A percentile compares a stretch with the other conserved stretches of the same genome.
Conservation (phyloP, 2,888 invertebrate genomes). For the Apotomis turbidana region DNA sequence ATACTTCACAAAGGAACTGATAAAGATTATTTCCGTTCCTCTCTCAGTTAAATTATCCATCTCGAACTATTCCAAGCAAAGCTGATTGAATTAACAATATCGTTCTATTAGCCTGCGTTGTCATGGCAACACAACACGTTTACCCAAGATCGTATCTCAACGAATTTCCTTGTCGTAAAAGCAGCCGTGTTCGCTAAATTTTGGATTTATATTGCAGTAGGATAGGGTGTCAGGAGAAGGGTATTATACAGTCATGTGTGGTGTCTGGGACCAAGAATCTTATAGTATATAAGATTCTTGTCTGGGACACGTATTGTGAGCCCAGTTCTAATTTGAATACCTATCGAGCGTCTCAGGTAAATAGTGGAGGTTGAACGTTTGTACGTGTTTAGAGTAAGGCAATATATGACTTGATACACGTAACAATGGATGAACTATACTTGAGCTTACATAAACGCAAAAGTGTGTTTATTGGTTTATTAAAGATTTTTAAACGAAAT, state of each 20-base stretch:
- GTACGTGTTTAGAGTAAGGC: not conserved
- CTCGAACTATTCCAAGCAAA: not conserved
- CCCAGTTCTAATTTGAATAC: slow-evolving; percentile 11
- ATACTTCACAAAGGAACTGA: too few relatives aligned
- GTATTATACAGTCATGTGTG: slow-evolving; percentile 16
- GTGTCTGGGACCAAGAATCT: slow-evolving; percentile 10
- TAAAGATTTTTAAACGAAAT: too few relatives aligned
- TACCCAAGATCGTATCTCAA: not conserved
- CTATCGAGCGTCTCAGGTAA: slow-evolving; percentile 3
- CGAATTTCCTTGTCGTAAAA: not conserved
- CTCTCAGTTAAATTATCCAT: not conserved
- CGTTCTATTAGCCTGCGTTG: not conserved
- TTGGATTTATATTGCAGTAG: not conserved
- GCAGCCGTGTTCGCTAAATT: not conserved
- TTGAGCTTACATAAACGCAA: too few relatives aligned
- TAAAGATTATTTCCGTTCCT: not conserved
- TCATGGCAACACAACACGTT: slow-evolving; percentile 2
- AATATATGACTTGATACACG: slow-evolving; percentile 5
- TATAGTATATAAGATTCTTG: too few relatives aligned
- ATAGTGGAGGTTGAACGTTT: not conserved
- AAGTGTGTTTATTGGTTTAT: too few relatives aligned
- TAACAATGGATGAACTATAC: not conserved
- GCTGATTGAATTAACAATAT: slow-evolving; percentile 15
- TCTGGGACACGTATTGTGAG: slow-evolving; percentile 10
- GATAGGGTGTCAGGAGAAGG: not conserved